Base-by-base conservation (phyloP, 1,140 invertebrate genomes). In the Polypedilum vanderplanki region DNA sequence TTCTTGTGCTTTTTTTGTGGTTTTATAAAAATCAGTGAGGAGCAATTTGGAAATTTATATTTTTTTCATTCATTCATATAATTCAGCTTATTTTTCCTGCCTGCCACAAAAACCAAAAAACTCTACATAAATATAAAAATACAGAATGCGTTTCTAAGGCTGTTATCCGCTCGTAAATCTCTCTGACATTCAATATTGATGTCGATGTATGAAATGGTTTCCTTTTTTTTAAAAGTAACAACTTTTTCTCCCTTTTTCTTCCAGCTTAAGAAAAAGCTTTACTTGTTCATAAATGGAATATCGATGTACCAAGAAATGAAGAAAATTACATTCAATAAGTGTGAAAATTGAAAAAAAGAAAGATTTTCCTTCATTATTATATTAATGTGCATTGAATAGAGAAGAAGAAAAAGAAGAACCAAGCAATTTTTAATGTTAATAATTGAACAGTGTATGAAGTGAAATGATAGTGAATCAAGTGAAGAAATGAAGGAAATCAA, bases 181-280 rank as follows among this genome's bases (percentile, higher is more conserved):
- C 10, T 70, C 65, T 70, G 65, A 70, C 65, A 70, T 22, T 70
- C 65, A 70, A 70, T 70, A 70, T 70, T 70, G 65, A 70, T 70
- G 65, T 57, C 65, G 65, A 33, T 33, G 5, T 33, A 33, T 33
- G 24, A 33, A 33, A 33, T 33, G 24, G 5, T 3, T 57, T 46
- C 7, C 41, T 46, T 57, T 57, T n/a, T 3, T 12, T 57, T 12
- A 33, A 33, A 33, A 33, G 24, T 15, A 8, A 70, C 9, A 70
- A 70, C 17, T 20, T 67, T 20, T 67, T 67, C 17, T 18, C 17
- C 17, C 18, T 70, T 70, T 7, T 18, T 70, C 10, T 20, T 20
- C 15, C 18, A n/a, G 17, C 65, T 10, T 20, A 18, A 18, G n/a
- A n/a, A n/a, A n/a, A n/a, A n/a, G n/a, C n/a, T n/a, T n/a, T n/a